Conservation (phyloP, 1,140 invertebrate species). For the Ips nitidus region DNA sequence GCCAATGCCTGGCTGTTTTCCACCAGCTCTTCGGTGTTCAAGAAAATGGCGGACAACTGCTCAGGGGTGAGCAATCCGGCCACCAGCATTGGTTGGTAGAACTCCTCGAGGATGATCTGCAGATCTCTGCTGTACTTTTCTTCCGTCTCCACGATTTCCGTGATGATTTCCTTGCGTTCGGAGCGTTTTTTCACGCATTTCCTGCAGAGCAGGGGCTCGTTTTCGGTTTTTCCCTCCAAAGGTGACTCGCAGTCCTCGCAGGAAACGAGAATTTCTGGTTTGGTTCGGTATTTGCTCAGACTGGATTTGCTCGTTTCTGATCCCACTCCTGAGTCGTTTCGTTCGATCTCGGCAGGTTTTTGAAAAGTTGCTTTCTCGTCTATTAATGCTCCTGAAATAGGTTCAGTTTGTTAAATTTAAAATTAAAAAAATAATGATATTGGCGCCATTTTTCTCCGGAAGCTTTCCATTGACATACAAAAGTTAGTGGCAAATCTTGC, state of each 20-base stretch:
- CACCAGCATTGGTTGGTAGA: constrained; percentile 89
- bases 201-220: constrained; percentile 76
- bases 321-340: constrained; percentile 91
- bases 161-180: constrained; percentile 92
- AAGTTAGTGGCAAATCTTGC: background rate
- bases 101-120: constrained; percentile 90
- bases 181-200: constrained; percentile 85
- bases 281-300: constrained; percentile 67
- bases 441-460: background rate
- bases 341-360: constrained; percentile 72
- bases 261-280: constrained; percentile 55
- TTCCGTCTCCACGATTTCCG: constrained; percentile 95
- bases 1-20: constrained; percentile 86
- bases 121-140: constrained; percentile 92
- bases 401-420: background rate
- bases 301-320: constrained; percentile 89
- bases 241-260: constrained; percentile 78
- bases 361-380: constrained; percentile 55
- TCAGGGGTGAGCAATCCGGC: constrained; percentile 81
- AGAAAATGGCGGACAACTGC: constrained; percentile 86
- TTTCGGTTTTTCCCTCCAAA: constrained; percentile 68
- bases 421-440: constrained; percentile 4
- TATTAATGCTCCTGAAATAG: constrained; percentile 53
- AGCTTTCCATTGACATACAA: background rate
- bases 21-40: constrained; percentile 90